These are phyloP conservation scores for Squalus acanthias DNA, from an alignment of 2,797 vertebrate species.

Conservation along the genomic window DNA sequence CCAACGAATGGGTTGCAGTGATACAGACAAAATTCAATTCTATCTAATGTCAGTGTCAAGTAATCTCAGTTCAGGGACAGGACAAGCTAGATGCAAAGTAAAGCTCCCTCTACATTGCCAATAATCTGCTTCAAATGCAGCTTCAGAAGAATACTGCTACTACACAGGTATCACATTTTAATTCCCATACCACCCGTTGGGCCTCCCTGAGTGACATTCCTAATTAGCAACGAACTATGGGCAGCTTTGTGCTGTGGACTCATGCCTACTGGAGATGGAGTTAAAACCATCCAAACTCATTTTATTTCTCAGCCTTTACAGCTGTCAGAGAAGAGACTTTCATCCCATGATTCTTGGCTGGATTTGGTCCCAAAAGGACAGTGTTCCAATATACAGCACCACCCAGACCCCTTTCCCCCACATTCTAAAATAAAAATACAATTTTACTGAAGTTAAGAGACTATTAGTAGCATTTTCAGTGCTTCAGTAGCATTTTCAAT, in stretches of 20 bases:
- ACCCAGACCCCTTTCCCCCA: not conserved
- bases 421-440: not conserved
- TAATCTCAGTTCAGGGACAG: not conserved
- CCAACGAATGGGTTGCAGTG: not conserved
- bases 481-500: not conserved
- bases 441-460: not conserved
- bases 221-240: not conserved
- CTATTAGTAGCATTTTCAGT: not conserved
- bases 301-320: not conserved
- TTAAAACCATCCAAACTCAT: not conserved
- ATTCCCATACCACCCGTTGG: not conserved
- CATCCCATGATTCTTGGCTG: not conserved
- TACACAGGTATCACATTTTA: not conserved
- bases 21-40: not conserved
- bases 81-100: not conserved
- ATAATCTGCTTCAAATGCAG: not conserved
- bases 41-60: not conserved
- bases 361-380: conserved; percentile 3
- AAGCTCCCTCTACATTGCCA: not conserved
- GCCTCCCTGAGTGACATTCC: not conserved
- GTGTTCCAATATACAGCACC: not conserved
- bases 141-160: not conserved
- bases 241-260: not conserved
- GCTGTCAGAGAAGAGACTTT: not conserved
- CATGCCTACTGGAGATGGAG: not conserved